These are phyloP conservation scores for Scelioninae gen. 2 DNA, from an alignment of 2,888 invertebrate genomes.

Conservation along the genomic window DNA sequence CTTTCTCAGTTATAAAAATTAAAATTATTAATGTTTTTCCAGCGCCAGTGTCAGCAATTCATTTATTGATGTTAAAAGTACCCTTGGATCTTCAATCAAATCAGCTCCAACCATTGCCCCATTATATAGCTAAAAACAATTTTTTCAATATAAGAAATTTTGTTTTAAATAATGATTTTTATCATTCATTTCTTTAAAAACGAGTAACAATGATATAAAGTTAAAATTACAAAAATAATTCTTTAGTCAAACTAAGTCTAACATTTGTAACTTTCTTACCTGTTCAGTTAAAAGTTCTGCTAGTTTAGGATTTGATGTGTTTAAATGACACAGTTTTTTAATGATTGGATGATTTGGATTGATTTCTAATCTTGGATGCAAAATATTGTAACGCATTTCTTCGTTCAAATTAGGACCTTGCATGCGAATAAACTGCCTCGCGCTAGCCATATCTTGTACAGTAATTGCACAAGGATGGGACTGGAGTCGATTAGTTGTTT, in stretches of 20 bases:
- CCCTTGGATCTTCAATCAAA: constrained; percentile 92
- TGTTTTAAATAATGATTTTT: no score
- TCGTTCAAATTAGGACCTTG: constrained; percentile 89
- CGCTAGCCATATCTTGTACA: constrained; percentile 97
- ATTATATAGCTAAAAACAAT: constrained; percentile 88
- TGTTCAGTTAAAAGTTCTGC: constrained; percentile 91
- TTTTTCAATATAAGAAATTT: no score
- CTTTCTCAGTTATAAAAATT: no score
- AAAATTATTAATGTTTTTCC: constrained; percentile 77
- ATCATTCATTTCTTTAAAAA: no score
- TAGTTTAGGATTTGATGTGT: constrained; percentile 84
- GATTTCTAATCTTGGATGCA: constrained; percentile 95
- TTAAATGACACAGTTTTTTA: constrained; percentile 88
- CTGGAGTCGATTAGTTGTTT: constrained; percentile 89
- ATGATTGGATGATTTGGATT: constrained; percentile 95
- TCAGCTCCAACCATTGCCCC: constrained; percentile 98
- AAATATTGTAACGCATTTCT: constrained; percentile 88
- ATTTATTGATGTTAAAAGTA: constrained; percentile 90
- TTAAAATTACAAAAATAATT: no score
- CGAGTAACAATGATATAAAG: no score
- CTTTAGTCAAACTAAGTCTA: no score
- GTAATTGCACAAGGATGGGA: constrained; percentile 96
- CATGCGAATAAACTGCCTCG: constrained; percentile 94
- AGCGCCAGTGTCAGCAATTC: constrained; percentile 87
- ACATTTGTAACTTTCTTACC: constrained; percentile 61